A percentile compares a stretch with the other conserved stretches of the same genome.
These are phyloP conservation scores for Valencia hispanica DNA, from an alignment of 2,797 vertebrate species.

Conservation along the genomic window DNA sequence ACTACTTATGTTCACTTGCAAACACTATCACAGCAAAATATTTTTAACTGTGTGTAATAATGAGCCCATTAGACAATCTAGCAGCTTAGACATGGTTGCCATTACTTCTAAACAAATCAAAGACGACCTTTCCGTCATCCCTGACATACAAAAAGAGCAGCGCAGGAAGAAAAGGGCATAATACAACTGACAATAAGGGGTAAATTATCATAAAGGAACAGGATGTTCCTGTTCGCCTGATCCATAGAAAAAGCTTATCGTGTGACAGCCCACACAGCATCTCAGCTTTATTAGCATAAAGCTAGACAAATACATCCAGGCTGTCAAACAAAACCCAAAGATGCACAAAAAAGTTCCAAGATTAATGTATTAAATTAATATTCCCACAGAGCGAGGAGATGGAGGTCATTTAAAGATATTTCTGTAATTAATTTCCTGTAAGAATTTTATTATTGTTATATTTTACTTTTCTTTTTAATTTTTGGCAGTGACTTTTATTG, in stretches of 20 bases:
- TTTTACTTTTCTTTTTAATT: too few species aligned
- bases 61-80: constrained; percentile 28
- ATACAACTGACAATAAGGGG: constrained; percentile 46
- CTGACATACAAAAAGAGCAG: constrained; percentile 54
- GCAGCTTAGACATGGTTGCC: constrained; percentile 37
- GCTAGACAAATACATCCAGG: neutral
- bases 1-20: constrained; percentile 10
- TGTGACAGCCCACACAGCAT: constrained; percentile 1
- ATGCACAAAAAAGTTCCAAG: neutral
- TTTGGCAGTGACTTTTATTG: too few species aligned
- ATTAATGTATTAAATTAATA: neutral
- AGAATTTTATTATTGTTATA: too few species aligned
- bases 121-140: constrained; percentile 66
- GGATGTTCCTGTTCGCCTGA: constrained; percentile 7
- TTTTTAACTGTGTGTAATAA: constrained; percentile 28
- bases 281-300: constrained; percentile 36
- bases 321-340: neutral
- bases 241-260: constrained; percentile 19
- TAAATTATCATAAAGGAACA: constrained; percentile 39
- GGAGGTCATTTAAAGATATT: neutral
- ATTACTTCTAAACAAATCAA: constrained; percentile 54
- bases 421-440: too few species aligned
- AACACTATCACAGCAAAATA: neutral
- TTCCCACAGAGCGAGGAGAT: neutral
- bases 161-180: constrained; percentile 42